Base-by-base conservation (phyloP, 2,888 invertebrate species). In the Pyrrhia umbra region DNA sequence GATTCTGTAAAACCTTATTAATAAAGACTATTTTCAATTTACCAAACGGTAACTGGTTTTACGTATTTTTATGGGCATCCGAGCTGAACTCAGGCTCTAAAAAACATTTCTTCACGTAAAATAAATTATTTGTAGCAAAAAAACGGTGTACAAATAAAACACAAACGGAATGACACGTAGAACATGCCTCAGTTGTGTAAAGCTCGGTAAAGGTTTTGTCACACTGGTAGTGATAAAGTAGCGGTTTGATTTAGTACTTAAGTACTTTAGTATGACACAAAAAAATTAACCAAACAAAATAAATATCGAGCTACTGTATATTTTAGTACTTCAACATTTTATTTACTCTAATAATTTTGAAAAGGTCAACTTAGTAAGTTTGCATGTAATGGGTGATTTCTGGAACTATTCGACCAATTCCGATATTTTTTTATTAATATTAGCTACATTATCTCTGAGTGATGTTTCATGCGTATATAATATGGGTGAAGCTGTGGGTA, bases 41-140 rank as follows among this genome's bases (percentile, higher is more conserved):
- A 47, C 25, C 43, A 49, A 30, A 39, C 39, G 6, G 15, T 46
- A 62, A 69, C 47, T 61, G 54, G 20, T 61, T 23, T 34, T 59
- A 0, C 47, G 56, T 65, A 57, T 51, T 72, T 75, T 59, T 46
- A 52, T 27, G 63, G 60, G 50, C 52, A 57, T 67, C 62, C 52
- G 23, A 42, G 49, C 23, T 51, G 40, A 67, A 63, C 18, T 47
- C 34, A n/a, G 50, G 34, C 54, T 55, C 56, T 15, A 43, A 27
- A 66, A 74, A 69, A 77, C 67, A 77, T 77, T 74, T 39, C 18
- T 54, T 27, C 60, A 39, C 47, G 62, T 20, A 67, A 70, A 77
- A 57, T 67, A 67, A 77, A 77, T 77, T 74, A 67, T 76, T 67
- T 64, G 76, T 57, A 37, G 50, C 58, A 55, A 60, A 74, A 70